Conservation (phyloP, 2,888 invertebrate genomes). For the Nyleta sp. region DNA sequence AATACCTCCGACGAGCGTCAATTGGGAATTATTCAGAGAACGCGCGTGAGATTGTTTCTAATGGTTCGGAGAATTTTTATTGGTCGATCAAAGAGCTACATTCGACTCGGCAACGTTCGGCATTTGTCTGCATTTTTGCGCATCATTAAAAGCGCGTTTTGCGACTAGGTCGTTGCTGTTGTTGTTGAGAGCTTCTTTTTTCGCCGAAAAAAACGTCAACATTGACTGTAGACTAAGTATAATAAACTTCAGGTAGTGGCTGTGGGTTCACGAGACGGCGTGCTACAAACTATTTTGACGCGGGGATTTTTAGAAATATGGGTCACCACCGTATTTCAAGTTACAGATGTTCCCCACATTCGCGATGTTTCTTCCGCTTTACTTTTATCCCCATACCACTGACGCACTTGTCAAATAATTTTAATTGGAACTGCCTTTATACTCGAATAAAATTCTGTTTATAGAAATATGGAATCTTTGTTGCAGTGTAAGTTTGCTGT, state of each 20-base stretch:
- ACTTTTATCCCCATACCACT: slow-evolving; percentile 34
- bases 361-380: slow-evolving; percentile 54
- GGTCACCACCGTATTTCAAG: slow-evolving; percentile 71
- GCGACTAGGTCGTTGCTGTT: background rate
- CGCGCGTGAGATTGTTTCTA: too few species aligned
- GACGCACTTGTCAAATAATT: slow-evolving; percentile 49
- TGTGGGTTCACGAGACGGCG: slow-evolving; percentile 13
- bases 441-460: slow-evolving; percentile 23
- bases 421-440: slow-evolving; percentile 30
- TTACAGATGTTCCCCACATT: slow-evolving; percentile 44
- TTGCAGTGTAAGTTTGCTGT: background rate
- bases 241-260: slow-evolving; percentile 42
- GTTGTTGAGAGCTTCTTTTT: slow-evolving; percentile 2
- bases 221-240: slow-evolving; percentile 21
- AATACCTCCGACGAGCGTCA: slow-evolving; percentile 7
- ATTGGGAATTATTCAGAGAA: slow-evolving; percentile 26
- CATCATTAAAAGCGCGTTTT: background rate
- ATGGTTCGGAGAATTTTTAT: background rate
- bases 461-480: slow-evolving; percentile 7
- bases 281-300: slow-evolving; percentile 58
- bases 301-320: slow-evolving; percentile 78
- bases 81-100: slow-evolving; percentile 6
- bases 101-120: too few species aligned
- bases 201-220: slow-evolving; percentile 6
- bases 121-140: background rate